phyloP scores from a whole-genome alignment of 2,113 vertebrate species.

The Candoia aspera region DNA sequence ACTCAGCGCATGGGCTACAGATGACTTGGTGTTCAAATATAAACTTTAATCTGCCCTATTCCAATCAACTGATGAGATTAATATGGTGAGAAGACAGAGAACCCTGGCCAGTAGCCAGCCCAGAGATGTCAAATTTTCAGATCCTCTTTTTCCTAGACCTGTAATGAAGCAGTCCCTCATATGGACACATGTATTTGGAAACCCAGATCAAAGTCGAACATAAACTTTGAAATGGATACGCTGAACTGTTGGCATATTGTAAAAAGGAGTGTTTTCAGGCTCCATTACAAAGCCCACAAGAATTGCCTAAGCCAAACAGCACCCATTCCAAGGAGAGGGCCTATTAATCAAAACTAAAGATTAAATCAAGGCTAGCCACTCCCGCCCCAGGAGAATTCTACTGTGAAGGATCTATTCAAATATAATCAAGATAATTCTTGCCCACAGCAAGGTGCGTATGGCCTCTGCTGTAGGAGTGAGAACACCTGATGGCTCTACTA shows the following conservation, averaged over 20 bases:
- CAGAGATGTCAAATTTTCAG: background rate
- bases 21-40: conserved; percentile 21
- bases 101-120: conserved; percentile 1
- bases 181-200: background rate
- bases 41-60: conserved; percentile 31
- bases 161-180: background rate
- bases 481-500: background rate
- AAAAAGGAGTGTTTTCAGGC: background rate
- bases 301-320: background rate
- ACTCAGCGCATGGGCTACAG: background rate
- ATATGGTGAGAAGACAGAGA: background rate
- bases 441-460: background rate
- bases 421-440: background rate
- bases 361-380: background rate
- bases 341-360: background rate
- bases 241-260: background rate
- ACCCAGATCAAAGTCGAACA: background rate
- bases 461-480: background rate
- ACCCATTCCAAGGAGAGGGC: background rate
- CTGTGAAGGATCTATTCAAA: background rate
- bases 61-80: conserved; percentile 22
- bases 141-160: background rate
- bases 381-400: background rate
- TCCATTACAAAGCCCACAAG: background rate
- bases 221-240: background rate